These are phyloP conservation scores for Thaleichthys pacificus DNA, from an alignment of 2,797 vertebrate genomes.

Conservation along the genomic window DNA sequence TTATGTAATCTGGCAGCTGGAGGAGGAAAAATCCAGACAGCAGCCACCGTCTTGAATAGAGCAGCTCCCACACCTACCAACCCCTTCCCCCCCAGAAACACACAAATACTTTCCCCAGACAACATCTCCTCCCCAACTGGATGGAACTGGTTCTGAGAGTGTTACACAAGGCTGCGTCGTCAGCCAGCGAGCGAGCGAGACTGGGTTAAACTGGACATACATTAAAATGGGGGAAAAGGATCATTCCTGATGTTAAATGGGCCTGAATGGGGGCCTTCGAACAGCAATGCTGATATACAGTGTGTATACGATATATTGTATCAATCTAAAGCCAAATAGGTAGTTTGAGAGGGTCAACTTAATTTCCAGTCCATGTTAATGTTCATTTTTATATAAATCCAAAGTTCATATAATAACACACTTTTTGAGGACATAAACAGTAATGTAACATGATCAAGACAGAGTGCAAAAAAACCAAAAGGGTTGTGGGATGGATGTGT, in stretches of 20 bases:
- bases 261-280: too few species aligned
- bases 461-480: too few species aligned
- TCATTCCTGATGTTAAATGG: neutral
- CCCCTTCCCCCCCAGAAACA: conserved; percentile 22
- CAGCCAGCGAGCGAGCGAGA: conserved; percentile 4
- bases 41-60: conserved; percentile 40
- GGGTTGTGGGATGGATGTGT: too few species aligned
- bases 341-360: too few species aligned
- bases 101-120: conserved; percentile 41
- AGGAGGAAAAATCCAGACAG: conserved; percentile 63
- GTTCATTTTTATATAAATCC: too few species aligned
- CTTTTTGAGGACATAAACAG: neutral
- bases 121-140: conserved; percentile 59
- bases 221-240: neutral
- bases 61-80: neutral
- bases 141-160: conserved; percentile 67
- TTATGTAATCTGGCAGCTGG: conserved; percentile 59
- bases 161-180: conserved; percentile 64
- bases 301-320: too few species aligned
- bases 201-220: neutral
- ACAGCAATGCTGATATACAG: too few species aligned
- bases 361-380: too few species aligned
- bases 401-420: neutral
- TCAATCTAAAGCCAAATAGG: neutral
- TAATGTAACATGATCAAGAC: too few species aligned